Conservation (phyloP, 2,888 invertebrate genomes). For the Lagria hirta region DNA sequence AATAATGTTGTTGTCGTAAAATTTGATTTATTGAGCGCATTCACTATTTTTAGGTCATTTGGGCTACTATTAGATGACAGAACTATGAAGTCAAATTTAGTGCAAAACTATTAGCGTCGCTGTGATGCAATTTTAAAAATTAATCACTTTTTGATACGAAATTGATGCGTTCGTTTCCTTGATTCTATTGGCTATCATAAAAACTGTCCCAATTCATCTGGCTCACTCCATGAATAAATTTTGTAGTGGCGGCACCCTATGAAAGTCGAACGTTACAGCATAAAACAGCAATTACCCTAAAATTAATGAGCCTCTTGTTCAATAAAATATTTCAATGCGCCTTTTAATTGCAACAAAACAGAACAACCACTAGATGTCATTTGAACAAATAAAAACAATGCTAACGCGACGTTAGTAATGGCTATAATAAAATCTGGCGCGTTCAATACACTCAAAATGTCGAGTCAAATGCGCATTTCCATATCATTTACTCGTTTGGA, state of each 20-base stretch:
- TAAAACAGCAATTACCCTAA: slow-evolving; percentile 20
- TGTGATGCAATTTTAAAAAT: too few relatives aligned
- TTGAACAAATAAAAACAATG: slow-evolving; percentile 29
- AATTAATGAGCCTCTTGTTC: slow-evolving; percentile 19
- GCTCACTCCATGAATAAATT: slow-evolving; percentile 6
- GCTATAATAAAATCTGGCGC: slow-evolving; percentile 40
- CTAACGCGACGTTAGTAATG: slow-evolving; percentile 39
- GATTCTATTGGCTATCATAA: too few relatives aligned
- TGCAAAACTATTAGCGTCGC: too few relatives aligned
- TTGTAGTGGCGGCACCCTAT: slow-evolving; percentile 4
- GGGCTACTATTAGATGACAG: too few relatives aligned
- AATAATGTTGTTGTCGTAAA: too few relatives aligned
- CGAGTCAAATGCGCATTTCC: slow-evolving; percentile 48
- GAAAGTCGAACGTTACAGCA: slow-evolving; percentile 3
- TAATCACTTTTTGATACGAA: too few relatives aligned
- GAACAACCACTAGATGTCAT: slow-evolving; percentile 24
- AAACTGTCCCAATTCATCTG: too few relatives aligned
- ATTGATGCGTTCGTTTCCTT: too few relatives aligned
- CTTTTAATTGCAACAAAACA: slow-evolving; percentile 29
- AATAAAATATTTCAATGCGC: slow-evolving; percentile 29
- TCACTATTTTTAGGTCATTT: too few relatives aligned
- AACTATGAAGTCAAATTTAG: too few relatives aligned
- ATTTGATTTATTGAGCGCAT: too few relatives aligned
- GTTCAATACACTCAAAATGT: slow-evolving; percentile 40
- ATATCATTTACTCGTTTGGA: slow-evolving; percentile 49